Conservation (phyloP, 2,888 invertebrate genomes). For the Empis stercorea region DNA sequence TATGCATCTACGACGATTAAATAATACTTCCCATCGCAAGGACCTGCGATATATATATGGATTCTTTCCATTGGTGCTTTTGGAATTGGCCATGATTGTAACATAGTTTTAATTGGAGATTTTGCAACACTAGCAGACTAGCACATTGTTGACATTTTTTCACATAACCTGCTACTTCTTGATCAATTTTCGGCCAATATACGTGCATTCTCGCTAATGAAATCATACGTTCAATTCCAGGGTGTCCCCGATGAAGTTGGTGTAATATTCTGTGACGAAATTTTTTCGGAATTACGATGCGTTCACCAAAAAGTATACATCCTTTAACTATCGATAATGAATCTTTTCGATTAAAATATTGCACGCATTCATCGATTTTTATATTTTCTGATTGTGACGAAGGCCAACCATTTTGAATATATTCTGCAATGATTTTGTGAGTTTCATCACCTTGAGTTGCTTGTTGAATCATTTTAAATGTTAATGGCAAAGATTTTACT, state of each 20-base stretch:
- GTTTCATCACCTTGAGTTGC: not conserved
- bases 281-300: slow-evolving; percentile 10
- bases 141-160: slow-evolving; percentile 10
- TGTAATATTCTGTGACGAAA: slow-evolving; percentile 13
- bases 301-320: slow-evolving; percentile 11
- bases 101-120: slow-evolving; percentile 7
- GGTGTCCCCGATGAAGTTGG: slow-evolving; percentile 17
- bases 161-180: slow-evolving; percentile 16
- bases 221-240: slow-evolving; percentile 17
- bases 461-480: not conserved
- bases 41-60: slow-evolving; percentile 16
- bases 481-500: not conserved
- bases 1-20: slow-evolving; percentile 29
- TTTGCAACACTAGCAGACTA: slow-evolving; percentile 4
- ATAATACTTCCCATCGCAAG: slow-evolving; percentile 2
- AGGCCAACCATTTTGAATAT: slow-evolving; percentile 5
- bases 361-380: slow-evolving; percentile 2
- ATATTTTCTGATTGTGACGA: not conserved
- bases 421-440: no score
- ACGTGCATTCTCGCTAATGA: slow-evolving; percentile 13
- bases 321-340: slow-evolving; percentile 9
- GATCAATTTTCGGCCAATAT: slow-evolving; percentile 17
- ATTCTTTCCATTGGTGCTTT: slow-evolving; percentile 14
- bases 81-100: slow-evolving; percentile 13
- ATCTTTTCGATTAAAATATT: slow-evolving; percentile 11